Evolutionary conservation across 2,113 vertebrate genomes (phyloP).

Genomic region (Halcyon senegalensis): DNA sequence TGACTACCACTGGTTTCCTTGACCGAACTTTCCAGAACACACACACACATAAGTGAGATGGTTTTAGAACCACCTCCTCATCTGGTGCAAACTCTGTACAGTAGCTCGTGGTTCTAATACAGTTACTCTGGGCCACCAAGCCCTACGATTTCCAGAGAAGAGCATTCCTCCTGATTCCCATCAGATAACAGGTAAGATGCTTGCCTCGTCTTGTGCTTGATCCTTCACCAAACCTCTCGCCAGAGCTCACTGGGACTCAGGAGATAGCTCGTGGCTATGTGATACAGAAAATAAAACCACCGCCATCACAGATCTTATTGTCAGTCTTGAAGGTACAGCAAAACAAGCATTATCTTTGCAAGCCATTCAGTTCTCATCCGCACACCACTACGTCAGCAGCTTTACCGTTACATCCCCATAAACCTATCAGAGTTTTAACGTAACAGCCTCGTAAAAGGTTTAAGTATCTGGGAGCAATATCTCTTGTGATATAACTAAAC

Average conservation of each 20-base stretch:
- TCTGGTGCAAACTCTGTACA: background rate
- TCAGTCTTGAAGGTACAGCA: background rate
- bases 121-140: background rate
- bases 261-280: background rate
- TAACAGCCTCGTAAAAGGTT: background rate
- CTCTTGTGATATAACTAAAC: conserved; percentile 45
- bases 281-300: background rate
- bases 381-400: background rate
- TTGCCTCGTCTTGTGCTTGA: background rate
- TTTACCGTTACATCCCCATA: background rate
- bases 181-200: background rate
- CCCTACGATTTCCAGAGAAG: background rate
- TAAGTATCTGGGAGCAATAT: conserved; percentile 28
- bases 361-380: background rate
- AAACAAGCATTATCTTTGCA: background rate
- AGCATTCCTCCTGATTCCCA: background rate
- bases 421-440: background rate
- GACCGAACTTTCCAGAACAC: background rate
- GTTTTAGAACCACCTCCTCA: background rate
- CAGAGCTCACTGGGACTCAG: background rate
- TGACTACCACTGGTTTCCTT: no score
- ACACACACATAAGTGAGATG: accelerated
- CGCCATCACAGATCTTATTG: background rate
- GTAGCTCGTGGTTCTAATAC: background rate
- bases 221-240: background rate